Conservation (phyloP, 2,113 vertebrate species). For the Loxodonta africana region DNA sequence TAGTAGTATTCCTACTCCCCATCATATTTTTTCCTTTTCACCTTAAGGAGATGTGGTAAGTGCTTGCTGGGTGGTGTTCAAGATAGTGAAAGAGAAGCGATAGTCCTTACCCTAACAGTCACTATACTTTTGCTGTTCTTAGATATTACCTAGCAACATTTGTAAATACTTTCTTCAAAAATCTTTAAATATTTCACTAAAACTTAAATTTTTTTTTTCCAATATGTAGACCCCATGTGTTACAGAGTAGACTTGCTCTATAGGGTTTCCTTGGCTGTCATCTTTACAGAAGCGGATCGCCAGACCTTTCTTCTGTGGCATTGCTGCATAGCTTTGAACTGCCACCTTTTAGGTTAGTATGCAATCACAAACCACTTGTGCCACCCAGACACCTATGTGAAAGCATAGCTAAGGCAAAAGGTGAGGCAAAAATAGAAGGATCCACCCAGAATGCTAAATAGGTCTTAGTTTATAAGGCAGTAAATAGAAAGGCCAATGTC, state of each 20-base stretch:
- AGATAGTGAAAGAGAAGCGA: not conserved
- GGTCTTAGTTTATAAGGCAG: not conserved
- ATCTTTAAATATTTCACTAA: not conserved
- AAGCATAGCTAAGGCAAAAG: not conserved
- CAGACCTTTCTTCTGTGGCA: not conserved
- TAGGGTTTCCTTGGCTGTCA: not conserved
- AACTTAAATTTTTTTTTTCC: not conserved
- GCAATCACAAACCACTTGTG: not conserved
- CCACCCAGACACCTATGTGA: not conserved
- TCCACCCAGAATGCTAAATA: constrained; percentile 11
- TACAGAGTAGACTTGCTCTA: not conserved
- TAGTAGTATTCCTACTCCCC: not conserved
- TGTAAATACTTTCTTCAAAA: not conserved
- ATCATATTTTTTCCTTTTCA: not conserved
- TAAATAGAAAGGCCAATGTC: not conserved
- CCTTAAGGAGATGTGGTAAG: not conserved
- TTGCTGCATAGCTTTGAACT: not conserved
- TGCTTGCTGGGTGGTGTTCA: too few species aligned
- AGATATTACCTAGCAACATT: not conserved
- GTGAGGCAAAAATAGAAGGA: constrained; percentile 20
- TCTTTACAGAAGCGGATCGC: not conserved
- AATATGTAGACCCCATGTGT: not conserved
- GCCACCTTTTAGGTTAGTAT: not conserved
- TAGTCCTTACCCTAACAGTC: not conserved
- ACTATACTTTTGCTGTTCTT: not conserved